Percentiles rank a stretch among this genome's conserved stretches.
phyloP scores from a whole-genome alignment of 2,113 vertebrate species.

The Mixornis gularis region DNA sequence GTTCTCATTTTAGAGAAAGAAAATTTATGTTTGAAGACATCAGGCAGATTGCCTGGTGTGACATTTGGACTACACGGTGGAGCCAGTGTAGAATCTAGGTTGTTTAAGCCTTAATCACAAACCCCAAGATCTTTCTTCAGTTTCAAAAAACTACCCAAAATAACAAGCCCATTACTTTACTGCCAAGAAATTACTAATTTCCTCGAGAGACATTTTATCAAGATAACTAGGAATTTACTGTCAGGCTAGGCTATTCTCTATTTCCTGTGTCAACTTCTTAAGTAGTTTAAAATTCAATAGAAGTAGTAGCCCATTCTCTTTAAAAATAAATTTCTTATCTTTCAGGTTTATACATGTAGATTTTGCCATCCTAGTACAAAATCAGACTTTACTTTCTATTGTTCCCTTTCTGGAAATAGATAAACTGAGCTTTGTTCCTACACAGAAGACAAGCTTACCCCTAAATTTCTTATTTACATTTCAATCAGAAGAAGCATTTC shows the following conservation, averaged over 20 bases:
- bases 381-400: not conserved
- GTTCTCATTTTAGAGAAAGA: not conserved
- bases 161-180: not conserved
- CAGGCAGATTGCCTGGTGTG: not conserved
- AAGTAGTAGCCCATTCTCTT: not conserved
- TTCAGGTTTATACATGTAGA: not conserved
- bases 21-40: not conserved
- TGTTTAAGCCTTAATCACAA: not conserved
- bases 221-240: not conserved
- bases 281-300: not conserved
- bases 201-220: not conserved
- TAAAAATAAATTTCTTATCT: not conserved
- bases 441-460: not conserved
- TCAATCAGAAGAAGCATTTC: not conserved
- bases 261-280: not conserved
- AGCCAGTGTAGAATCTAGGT: not conserved
- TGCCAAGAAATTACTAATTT: not conserved
- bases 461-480: not conserved
- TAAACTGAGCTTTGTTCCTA: not conserved
- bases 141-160: not conserved
- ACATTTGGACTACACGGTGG: not conserved
- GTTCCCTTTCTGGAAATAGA: not conserved
- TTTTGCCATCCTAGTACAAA: not conserved
- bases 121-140: not conserved
- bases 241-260: not conserved